Evolutionary conservation across 2,797 vertebrate genomes (phyloP), one percentile per base, ranked within the genome.

Genomic region (Squalus acanthias): DNA sequence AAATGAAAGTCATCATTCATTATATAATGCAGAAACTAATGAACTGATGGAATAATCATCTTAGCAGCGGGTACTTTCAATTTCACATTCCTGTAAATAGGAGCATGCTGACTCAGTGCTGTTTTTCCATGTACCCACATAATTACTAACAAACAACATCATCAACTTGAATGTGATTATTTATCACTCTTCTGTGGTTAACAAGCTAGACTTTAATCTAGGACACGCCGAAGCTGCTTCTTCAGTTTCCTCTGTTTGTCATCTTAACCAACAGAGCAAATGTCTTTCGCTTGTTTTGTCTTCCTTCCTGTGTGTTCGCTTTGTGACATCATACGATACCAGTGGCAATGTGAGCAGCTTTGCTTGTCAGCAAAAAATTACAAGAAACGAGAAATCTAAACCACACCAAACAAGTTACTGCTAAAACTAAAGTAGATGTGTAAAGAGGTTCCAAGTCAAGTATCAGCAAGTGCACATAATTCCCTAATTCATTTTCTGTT

Each of bases 161-260:
- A 33, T 46, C 65, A 74, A 33, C 70, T 53, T 60, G 94, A n/a
- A 95, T 60, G 50, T 57, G 26, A 95, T 76, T 95, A 74, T 95
- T 74, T 74, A 95, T 60, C 53, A 1, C 46, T 53, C 24, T 60
- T 33, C 69, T 72, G 94, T n/a, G 69, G 72, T 95, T 95, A 95
- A 60, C 72, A 53, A 95, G 50, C 50, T 74, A n/a, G 70, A 60
- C 46, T 95, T 95, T 95, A 95, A 95, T 95, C 69, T 95, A 60
- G 94, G 94, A 33, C 94, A 95, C 12, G 94, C 15, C 57, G 65
- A 74, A 95, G 94, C 50, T 53, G 70, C 29, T 53, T 72, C 94
- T 74, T 20, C 50, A 10, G 13, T 76, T 74, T 76, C 69, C 94
- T 95, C 29, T 76, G 70, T 72, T 74, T 95, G 91, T 53, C 29